These are phyloP conservation scores for Metacarcinus magister DNA, from an alignment of 2,888 invertebrate genomes.

Conservation along the genomic window DNA sequence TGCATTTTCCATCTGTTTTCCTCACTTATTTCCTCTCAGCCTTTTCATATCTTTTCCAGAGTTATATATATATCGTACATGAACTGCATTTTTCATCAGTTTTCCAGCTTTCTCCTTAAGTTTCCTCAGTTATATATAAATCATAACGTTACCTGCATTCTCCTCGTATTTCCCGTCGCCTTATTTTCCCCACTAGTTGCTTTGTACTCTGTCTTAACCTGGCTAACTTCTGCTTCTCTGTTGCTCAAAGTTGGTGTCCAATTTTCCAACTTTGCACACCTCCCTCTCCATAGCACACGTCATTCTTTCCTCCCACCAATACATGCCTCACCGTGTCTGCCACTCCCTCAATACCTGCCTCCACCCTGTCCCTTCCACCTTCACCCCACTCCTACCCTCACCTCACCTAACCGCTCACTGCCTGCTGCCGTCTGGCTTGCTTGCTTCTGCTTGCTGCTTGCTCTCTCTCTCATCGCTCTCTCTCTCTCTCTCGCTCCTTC, in stretches of 20 bases:
- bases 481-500: too few relatives aligned
- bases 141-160: not conserved
- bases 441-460: too few relatives aligned
- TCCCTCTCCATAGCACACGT: not conserved
- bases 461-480: too few relatives aligned
- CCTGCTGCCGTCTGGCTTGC: too few relatives aligned
- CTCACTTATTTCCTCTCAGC: not conserved
- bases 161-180: not conserved
- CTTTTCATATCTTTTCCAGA: too few relatives aligned
- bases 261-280: not conserved
- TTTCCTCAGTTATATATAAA: not conserved
- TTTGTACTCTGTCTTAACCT: conserved; percentile 1
- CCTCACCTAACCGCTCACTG: too few relatives aligned
- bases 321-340: not conserved
- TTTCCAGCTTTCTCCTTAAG: not conserved
- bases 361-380: not conserved
- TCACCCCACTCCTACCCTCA: too few relatives aligned
- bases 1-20: not conserved
- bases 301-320: not conserved
- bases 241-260: not conserved
- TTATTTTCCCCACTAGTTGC: not conserved
- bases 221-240: not conserved
- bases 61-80: too few relatives aligned
- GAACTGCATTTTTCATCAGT: too few relatives aligned
- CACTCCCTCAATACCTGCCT: not conserved